Evolutionary conservation across 2,888 invertebrate genomes (phyloP), one percentile per base, ranked within the genome.

Genomic region (Deilephila porcellus): DNA sequence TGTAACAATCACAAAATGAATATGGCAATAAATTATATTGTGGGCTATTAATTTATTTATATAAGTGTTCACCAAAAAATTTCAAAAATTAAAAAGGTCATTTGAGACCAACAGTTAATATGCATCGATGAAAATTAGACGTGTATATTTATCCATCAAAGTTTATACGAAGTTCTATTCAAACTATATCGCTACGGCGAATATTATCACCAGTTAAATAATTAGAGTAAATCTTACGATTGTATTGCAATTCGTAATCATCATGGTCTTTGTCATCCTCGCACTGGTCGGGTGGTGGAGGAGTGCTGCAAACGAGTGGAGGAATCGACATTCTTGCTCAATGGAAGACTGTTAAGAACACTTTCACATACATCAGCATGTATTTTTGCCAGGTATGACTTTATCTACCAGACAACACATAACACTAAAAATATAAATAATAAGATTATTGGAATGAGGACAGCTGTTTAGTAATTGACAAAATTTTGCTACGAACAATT

Each of bases 301-400:
- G 96, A 82, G 96, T 96, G 75, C 96, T 95, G 82, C 96, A 96
- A 82, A 96, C 96, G 81, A 96, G 92, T 77, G 96, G 96, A 88
- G 96, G 96, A 87, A 96, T 95, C 85, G 96, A 96, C 96, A 96
- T 96, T 83, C 83, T 93, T 79, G 75, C 78, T 78, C 76, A 82
- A 78, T 76, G 72, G 76, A 80, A 82, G 78, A 80, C 76, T 76
- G 74, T 76, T 80, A 79, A 77, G 74, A 78, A 78, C 76, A 81
- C 80, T 82, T 77, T 76, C 75, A 80, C 80, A 77, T 75, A 80
- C 79, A 79, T 81, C 75, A 79, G 75, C 74, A 72, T 70, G 71
- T 62, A 60, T 52, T 60, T 67, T n/a, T 60, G 52, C 60, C 17
- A 20, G n/a, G 1, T 25, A 14, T 60, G 14, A n/a, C 32, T 20